These are phyloP conservation scores for Prietella phreatophila DNA, from an alignment of 2,113 vertebrate species.

Conservation along the genomic window DNA sequence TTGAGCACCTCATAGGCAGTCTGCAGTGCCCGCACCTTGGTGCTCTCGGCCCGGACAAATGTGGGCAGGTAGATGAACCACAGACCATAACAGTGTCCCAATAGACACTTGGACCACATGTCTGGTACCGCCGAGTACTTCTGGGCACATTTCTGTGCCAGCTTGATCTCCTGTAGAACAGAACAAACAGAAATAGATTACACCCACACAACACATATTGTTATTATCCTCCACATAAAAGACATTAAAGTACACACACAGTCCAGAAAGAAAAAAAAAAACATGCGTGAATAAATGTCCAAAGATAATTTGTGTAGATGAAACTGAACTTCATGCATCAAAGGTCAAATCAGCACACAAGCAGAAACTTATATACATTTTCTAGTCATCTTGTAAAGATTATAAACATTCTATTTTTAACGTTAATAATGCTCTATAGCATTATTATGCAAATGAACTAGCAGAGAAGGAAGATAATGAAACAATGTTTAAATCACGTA, in stretches of 20 bases:
- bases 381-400: background rate
- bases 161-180: constrained; percentile 83
- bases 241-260: background rate
- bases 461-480: background rate
- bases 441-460: background rate
- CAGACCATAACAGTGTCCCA: constrained; percentile 91
- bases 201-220: background rate
- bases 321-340: background rate
- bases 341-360: background rate
- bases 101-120: constrained; percentile 90
- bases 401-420: background rate
- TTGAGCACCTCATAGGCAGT: constrained; percentile 87
- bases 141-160: constrained; percentile 87
- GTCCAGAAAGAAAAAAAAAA: background rate
- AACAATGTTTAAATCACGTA: background rate
- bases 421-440: background rate
- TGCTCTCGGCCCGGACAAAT: constrained; percentile 76
- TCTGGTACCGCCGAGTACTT: constrained; percentile 82
- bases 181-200: background rate
- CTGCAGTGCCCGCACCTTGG: constrained; percentile 84
- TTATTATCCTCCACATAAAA: background rate
- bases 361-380: background rate
- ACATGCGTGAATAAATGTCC: background rate
- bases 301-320: background rate
- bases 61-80: constrained; percentile 96